Evolutionary conservation across 2,113 vertebrate species (phyloP).

Genomic region (Sphyrna mokarran): DNA sequence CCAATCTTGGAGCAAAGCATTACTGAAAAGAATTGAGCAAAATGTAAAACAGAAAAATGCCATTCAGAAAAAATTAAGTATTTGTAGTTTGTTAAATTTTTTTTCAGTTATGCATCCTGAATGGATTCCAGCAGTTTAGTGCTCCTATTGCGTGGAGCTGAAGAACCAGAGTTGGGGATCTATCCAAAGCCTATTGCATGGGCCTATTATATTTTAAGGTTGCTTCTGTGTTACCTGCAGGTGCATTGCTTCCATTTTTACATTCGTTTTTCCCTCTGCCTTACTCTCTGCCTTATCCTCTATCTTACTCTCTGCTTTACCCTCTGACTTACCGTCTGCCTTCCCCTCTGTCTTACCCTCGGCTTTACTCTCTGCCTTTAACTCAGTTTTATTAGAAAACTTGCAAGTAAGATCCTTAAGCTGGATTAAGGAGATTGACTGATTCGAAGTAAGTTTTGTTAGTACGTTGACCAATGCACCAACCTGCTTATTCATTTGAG

Average conservation of each 20-base stretch:
- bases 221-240: not conserved
- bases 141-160: not conserved
- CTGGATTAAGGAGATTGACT: not conserved
- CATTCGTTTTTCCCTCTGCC: not conserved
- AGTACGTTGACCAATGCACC: not conserved
- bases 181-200: not conserved
- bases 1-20: not conserved
- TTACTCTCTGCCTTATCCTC: no score
- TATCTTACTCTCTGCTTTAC: no score
- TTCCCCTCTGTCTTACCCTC: not conserved
- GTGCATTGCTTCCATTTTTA: not conserved
- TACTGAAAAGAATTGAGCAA: not conserved
- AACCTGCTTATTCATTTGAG: not conserved
- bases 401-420: constrained; percentile 15
- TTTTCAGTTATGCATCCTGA: not conserved
- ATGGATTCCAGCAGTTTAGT: not conserved
- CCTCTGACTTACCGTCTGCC: not conserved
- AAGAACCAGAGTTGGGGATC: not conserved
- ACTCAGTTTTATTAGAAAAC: not conserved
- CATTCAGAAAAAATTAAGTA: not conserved
- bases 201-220: not conserved
- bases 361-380: not conserved
- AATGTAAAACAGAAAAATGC: not conserved
- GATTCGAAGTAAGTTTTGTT: not conserved
- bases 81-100: not conserved